Base-by-base conservation (phyloP, 2,888 invertebrate genomes). In the Pseudococcus jackbeardsleyi region DNA sequence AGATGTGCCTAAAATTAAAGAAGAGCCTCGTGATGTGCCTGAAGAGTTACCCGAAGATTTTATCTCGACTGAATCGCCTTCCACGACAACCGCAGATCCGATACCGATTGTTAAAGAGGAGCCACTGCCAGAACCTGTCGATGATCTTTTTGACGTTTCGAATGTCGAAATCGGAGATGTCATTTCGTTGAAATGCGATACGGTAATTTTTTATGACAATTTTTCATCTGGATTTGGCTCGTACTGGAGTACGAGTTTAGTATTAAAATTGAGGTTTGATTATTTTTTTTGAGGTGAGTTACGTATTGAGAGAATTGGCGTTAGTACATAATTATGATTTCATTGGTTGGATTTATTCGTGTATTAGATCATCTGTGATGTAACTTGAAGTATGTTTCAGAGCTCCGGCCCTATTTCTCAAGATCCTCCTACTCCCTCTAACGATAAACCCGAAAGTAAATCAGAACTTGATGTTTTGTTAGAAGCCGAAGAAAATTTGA, bases 401-500 rank as follows among this genome's bases (percentile, higher is more conserved):
- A 82, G 33, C 17, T 2, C 79, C 9, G 1, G 42, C 46, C 42
- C 19, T 82, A 6, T 42, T 15, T 19, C 79, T n/a, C 79, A 46
- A 82, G 79, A 82, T 11, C 7, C 6, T 46, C 19, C 64, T 64
- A 7, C 64, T 64, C 19, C 12, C 12, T 15, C 19, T 64, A 64
- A 64, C 9, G 64, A 64, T 22, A 15, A 64, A 64, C 64, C 79
- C 3, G 79, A 42, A 46, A 22, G 7, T 42, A 82, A 82, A 82
- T 19, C 12, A 1, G 79, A 82, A 82, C 3, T 33, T 1, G 79
- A 46, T 46, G 8, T 82, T 3, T 82, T 82, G 46, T n/a, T 19
- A 8, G 79, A 82, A 46, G 79, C 79, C 9, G 79, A 82, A 46
- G 79, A 82, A 82, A 82, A 82, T 8, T 22, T 82, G 11, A 46